Evolutionary conservation across 2,888 invertebrate species (phyloP).

Genomic region (Drosophila multiciliata): DNA sequence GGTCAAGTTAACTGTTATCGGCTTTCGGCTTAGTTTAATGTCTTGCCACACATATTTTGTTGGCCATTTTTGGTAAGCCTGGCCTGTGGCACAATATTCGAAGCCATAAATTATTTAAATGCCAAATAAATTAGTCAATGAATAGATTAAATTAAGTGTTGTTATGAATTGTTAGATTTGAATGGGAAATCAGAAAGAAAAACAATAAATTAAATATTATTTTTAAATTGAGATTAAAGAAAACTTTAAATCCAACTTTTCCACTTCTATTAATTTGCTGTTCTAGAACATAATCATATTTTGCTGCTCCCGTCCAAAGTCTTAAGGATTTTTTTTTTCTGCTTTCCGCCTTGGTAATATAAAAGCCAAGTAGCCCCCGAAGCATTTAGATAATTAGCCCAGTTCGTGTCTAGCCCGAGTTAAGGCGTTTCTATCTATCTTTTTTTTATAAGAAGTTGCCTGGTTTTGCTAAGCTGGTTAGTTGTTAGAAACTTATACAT

Average conservation of each 20-base stretch:
- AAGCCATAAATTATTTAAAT: conserved; percentile 20
- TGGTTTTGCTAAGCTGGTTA: conserved; percentile 17
- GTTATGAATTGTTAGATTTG: not conserved
- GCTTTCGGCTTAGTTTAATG: conserved; percentile 38
- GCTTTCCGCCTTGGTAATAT: not conserved
- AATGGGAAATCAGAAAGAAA: not conserved
- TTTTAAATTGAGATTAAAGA: not conserved
- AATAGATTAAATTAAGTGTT: not conserved
- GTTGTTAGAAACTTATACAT: conserved; percentile 31
- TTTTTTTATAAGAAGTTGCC: conserved; percentile 20
- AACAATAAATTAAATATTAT: not conserved
- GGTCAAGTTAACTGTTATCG: conserved; percentile 52
- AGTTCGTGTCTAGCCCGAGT: conserved; percentile 29
- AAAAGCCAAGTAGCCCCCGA: conserved; percentile 30
- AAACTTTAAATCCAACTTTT: not conserved
- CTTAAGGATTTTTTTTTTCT: not conserved
- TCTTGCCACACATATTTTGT: conserved; percentile 41
- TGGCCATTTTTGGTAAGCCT: conserved; percentile 30
- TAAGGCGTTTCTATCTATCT: not conserved
- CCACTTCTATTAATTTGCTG: not conserved
- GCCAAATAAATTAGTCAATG: not conserved
- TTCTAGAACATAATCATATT: not conserved
- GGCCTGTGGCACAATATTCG: conserved; percentile 4
- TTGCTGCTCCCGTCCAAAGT: not conserved
- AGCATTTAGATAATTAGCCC: conserved; percentile 53